A percentile compares a stretch with the other conserved stretches of the same genome.
These are phyloP conservation scores for Mystacides longicornis DNA, from an alignment of 2,888 invertebrate genomes.

Conservation along the genomic window DNA sequence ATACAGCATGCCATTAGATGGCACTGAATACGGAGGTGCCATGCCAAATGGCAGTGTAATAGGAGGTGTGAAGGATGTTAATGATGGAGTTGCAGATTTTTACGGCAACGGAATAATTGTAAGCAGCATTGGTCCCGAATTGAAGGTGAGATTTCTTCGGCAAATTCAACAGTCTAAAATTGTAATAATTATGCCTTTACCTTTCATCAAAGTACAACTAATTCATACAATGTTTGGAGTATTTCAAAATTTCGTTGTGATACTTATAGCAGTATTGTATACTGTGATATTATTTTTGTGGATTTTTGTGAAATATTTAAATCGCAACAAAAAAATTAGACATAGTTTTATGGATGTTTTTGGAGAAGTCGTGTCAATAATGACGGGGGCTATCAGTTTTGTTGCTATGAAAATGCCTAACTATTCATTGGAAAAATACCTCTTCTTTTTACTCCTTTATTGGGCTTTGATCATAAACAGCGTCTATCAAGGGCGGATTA, in stretches of 20 bases:
- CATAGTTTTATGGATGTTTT: background rate
- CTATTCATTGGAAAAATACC: slow-evolving; percentile 6
- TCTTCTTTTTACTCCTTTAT: slow-evolving; percentile 6
- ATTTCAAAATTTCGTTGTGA: slow-evolving; percentile 6
- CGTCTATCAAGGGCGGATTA: slow-evolving; percentile 13
- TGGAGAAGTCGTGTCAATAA: slow-evolving; percentile 4
- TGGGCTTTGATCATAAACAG: slow-evolving; percentile 18
- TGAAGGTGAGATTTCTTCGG: background rate
- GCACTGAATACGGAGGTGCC: slow-evolving; percentile 10
- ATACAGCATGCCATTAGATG: slow-evolving; percentile 15
- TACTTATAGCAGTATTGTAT: slow-evolving; percentile 1
- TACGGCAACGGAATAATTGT: slow-evolving; percentile 17
- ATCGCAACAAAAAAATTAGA: background rate
- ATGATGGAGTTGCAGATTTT: slow-evolving; percentile 16
- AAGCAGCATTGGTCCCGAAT: background rate
- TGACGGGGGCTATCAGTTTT: slow-evolving; percentile 11
- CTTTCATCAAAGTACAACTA: slow-evolving; percentile 3
- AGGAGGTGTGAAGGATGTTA: slow-evolving; percentile 13
- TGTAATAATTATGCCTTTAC: slow-evolving; percentile 13
- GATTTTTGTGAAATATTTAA: slow-evolving; percentile 8
- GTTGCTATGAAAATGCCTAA: slow-evolving; percentile 11
- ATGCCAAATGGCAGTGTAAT: slow-evolving; percentile 7
- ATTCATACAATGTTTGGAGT: slow-evolving; percentile 7
- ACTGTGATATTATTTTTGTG: slow-evolving; percentile 7
- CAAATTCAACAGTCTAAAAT: slow-evolving; percentile 6